Conservation (phyloP, 2,888 invertebrate species). For the Creontiades dilutus region DNA sequence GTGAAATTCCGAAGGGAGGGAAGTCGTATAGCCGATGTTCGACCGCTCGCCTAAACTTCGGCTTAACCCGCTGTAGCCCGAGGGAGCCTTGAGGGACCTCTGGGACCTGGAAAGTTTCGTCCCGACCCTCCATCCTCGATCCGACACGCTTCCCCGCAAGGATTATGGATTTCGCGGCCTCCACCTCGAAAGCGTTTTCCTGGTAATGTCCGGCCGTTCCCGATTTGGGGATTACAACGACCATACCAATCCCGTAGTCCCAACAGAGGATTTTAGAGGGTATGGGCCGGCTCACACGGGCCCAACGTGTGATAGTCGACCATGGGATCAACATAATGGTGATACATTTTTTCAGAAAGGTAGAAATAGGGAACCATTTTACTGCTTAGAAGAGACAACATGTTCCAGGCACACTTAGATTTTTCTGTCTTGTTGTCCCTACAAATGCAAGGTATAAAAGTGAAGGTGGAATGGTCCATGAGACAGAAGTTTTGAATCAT, state of each 20-base stretch:
- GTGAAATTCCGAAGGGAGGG: not conserved
- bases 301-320: no score
- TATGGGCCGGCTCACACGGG: no score
- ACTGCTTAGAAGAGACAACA: no score
- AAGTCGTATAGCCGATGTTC: not conserved
- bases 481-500: no score
- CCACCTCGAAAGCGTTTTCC: not conserved
- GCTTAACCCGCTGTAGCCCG: constrained; percentile 16
- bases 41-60: constrained; percentile 2
- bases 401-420: no score
- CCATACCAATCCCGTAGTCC: not conserved
- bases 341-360: no score
- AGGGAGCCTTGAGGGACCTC: constrained; percentile 11
- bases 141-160: constrained; percentile 33
- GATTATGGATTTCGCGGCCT: constrained; percentile 42
- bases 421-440: no score
- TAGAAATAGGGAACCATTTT: no score
- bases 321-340: no score
- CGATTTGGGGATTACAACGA: constrained; percentile 25
- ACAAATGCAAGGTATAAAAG: no score
- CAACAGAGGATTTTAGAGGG: not conserved
- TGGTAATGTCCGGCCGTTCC: constrained; percentile 2
- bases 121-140: not conserved
- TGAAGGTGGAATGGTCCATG: no score
- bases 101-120: constrained; percentile 30